A percentile compares a stretch with the other conserved stretches of the same genome.
Evolutionary conservation across 2,797 vertebrate genomes (phyloP).

Genomic region (Carduelis carduelis): DNA sequence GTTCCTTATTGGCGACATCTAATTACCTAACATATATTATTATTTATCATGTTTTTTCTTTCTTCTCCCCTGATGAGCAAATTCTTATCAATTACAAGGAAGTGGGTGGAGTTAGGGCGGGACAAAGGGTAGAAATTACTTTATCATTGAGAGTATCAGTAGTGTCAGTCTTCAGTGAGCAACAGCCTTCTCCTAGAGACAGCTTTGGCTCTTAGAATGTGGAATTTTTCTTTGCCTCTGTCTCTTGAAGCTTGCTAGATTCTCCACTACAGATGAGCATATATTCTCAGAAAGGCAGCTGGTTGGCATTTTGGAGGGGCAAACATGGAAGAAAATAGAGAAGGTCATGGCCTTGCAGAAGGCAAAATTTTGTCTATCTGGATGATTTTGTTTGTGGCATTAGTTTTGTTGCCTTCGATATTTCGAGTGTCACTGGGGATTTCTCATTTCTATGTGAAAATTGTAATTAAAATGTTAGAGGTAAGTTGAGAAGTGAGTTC

Average conservation of each 20-base stretch:
- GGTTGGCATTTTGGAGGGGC: not conserved
- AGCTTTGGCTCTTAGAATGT: not conserved
- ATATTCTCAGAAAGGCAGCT: not conserved
- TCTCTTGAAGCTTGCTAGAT: not conserved
- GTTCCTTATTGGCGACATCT: not conserved
- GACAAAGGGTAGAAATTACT: not conserved
- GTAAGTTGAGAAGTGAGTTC: slow-evolving; percentile 12
- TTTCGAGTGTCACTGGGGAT: slow-evolving; percentile 39
- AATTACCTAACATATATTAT: not conserved
- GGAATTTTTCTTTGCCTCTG: not conserved
- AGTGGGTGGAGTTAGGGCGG: slow-evolving; percentile 1
- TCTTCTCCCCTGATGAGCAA: not conserved
- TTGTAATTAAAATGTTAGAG: slow-evolving; percentile 14
- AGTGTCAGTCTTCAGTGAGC: not conserved
- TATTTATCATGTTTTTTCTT: not conserved
- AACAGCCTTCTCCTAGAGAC: not conserved
- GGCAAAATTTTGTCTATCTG: not conserved
- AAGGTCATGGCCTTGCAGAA: not conserved
- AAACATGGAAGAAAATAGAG: slow-evolving; percentile 23
- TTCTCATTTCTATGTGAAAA: slow-evolving; percentile 45
- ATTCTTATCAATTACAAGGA: not conserved
- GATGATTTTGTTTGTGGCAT: not conserved
- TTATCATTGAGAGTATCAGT: not conserved
- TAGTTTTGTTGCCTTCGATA: slow-evolving; percentile 27
- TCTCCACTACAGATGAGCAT: not conserved